These are phyloP conservation scores for Elgaria multicarinata DNA, from an alignment of 2,113 vertebrate species.

Conservation along the genomic window DNA sequence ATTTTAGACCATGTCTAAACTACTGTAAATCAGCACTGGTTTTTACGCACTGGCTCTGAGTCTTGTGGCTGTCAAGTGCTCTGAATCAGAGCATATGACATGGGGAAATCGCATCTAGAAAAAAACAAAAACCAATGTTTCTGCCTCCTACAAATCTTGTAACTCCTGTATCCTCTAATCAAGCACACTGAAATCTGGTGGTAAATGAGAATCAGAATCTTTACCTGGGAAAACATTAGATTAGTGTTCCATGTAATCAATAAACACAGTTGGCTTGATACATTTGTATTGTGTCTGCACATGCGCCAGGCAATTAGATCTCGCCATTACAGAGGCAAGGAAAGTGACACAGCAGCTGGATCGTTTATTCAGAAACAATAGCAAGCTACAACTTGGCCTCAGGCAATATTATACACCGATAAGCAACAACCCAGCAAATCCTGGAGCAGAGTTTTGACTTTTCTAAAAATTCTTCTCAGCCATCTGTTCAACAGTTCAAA, in stretches of 20 bases:
- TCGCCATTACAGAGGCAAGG: neutral
- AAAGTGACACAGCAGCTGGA: conserved; percentile 24
- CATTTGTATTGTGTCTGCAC: conserved; percentile 13
- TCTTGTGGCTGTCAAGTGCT: neutral
- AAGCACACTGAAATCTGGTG: conserved; percentile 22
- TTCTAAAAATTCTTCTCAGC: neutral
- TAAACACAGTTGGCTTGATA: neutral
- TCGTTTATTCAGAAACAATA: conserved; percentile 6
- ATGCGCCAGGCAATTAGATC: conserved; percentile 10
- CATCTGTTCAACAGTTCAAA: neutral
- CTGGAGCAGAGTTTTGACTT: neutral
- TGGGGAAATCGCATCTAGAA: neutral
- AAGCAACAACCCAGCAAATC: neutral
- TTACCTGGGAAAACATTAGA: conserved; percentile 43
- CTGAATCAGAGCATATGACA: neutral
- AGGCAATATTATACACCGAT: neutral
- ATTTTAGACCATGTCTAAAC: neutral
- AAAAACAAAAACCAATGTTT: conserved; percentile 29
- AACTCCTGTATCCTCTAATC: conserved; percentile 19
- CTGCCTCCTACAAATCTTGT: conserved; percentile 38
- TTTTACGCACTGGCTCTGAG: neutral
- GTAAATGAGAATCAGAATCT: conserved; percentile 39
- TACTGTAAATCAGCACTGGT: neutral
- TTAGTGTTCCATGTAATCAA: conserved; percentile 16
- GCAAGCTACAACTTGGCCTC: neutral